These are phyloP conservation scores for Aythya baeri DNA, from an alignment of 2,113 vertebrate genomes.

Conservation along the genomic window DNA sequence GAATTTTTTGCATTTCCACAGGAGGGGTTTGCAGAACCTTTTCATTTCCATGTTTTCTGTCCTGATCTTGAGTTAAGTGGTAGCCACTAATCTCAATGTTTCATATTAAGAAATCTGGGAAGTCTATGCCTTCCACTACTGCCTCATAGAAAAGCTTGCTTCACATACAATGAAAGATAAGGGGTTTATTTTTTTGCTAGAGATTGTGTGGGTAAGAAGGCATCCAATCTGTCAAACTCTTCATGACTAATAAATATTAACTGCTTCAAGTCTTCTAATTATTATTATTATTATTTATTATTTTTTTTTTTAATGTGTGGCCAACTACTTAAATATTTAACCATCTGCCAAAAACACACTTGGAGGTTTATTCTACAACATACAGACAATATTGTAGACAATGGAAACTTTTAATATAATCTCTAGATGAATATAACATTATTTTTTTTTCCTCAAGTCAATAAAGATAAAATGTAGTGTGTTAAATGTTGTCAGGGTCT, in stretches of 20 bases:
- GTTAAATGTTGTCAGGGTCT: not conserved
- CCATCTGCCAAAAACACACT: slow-evolving; percentile 77
- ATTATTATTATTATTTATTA: not conserved
- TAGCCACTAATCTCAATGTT: not conserved
- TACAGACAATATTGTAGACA: slow-evolving; percentile 64
- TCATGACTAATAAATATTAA: slow-evolving; percentile 81
- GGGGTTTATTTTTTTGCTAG: slow-evolving; percentile 27
- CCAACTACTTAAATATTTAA: slow-evolving; percentile 78
- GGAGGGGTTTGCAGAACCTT: not conserved
- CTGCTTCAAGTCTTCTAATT: slow-evolving; percentile 78
- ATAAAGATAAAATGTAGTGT: not conserved
- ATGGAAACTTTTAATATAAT: slow-evolving; percentile 65
- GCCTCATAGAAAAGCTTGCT: slow-evolving; percentile 32
- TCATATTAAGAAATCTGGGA: not conserved
- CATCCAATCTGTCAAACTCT: slow-evolving; percentile 76
- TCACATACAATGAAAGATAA: slow-evolving; percentile 11
- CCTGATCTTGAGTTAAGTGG: not conserved
- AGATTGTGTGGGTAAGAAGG: slow-evolving; percentile 74
- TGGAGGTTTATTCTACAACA: slow-evolving; percentile 67
- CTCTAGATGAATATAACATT: slow-evolving; percentile 2
- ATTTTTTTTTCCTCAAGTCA: not conserved
- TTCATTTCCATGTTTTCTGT: not conserved
- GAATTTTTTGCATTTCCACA: not conserved
- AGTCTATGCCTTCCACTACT: slow-evolving; percentile 15
- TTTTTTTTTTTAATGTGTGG: slow-evolving; percentile 46